Percentiles rank a stretch among this genome's conserved stretches.
phyloP scores from a whole-genome alignment of 2,888 invertebrate genomes.

The Allophyes oxyacanthae region DNA sequence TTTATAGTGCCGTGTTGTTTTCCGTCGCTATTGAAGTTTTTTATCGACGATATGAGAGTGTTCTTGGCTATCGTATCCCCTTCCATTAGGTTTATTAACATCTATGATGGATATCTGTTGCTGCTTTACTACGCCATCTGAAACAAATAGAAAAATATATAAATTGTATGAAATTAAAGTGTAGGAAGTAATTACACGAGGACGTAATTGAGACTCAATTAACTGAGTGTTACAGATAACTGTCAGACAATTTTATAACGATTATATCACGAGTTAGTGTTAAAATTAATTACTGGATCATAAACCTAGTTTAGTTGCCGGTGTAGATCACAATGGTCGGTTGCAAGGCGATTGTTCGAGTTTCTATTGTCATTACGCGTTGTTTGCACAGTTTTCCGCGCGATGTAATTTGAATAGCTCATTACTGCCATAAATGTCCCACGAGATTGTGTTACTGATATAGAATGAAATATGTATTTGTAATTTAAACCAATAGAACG shows the following conservation, averaged over 20 bases:
- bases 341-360: conserved; percentile 60
- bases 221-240: conserved; percentile 21
- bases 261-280: conserved; percentile 58
- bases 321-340: conserved; percentile 56
- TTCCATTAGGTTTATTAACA: conserved; percentile 84
- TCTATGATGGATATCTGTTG: conserved; percentile 75
- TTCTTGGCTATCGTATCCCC: conserved; percentile 77
- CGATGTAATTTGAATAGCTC: conserved; percentile 39
- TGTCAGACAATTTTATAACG: conserved; percentile 34
- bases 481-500: conserved; percentile 25
- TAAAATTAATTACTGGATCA: conserved; percentile 40
- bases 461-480: conserved; percentile 32
- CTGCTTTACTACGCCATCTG: conserved; percentile 85
- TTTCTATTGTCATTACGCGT: conserved; percentile 52
- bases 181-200: conserved; percentile 35
- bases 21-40: conserved; percentile 73
- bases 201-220: conserved; percentile 22
- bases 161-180: conserved; percentile 11
- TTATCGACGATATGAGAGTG: conserved; percentile 78
- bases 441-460: conserved; percentile 60
- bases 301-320: conserved; percentile 49
- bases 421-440: conserved; percentile 60
- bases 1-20: conserved; percentile 81
- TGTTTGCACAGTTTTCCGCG: conserved; percentile 56
- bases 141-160: conserved; percentile 66